Evolutionary conservation across 2,888 invertebrate genomes (phyloP).

Genomic region (Campopleginae sp.): DNA sequence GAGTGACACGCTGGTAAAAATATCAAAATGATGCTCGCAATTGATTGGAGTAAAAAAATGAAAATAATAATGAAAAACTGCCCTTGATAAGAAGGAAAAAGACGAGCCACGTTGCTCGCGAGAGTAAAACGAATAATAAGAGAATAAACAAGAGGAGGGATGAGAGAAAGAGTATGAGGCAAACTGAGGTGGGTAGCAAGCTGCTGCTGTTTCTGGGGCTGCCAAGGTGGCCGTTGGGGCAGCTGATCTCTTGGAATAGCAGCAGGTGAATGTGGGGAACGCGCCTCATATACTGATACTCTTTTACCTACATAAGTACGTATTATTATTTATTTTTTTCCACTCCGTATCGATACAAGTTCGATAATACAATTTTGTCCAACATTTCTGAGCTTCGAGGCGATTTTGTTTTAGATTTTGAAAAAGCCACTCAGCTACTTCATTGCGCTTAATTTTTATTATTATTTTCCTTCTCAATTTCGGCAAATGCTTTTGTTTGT

Average conservation of each 20-base stretch:
- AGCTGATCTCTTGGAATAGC: slow-evolving; percentile 83
- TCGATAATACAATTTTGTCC: not conserved
- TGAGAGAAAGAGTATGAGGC: slow-evolving; percentile 72
- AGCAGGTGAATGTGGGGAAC: slow-evolving; percentile 83
- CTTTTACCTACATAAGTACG: slow-evolving; percentile 11
- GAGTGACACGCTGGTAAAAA: not conserved
- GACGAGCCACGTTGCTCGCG: slow-evolving; percentile 33
- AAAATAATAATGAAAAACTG: slow-evolving; percentile 20
- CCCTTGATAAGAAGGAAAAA: slow-evolving; percentile 51
- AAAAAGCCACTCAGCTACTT: not conserved
- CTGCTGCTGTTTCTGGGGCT: slow-evolving; percentile 73
- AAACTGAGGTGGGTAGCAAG: slow-evolving; percentile 78
- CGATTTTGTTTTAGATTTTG: not conserved
- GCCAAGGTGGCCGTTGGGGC: slow-evolving; percentile 83
- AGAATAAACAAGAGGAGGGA: slow-evolving; percentile 60
- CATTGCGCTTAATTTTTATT: not conserved
- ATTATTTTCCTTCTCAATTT: not conserved
- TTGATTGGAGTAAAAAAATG: not conserved
- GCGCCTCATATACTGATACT: slow-evolving; percentile 56
- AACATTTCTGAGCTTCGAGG: not conserved
- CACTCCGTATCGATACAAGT: not conserved
- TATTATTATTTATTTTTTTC: slow-evolving; percentile 23
- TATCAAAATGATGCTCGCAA: not conserved
- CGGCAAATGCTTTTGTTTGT: not conserved
- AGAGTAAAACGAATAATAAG: slow-evolving; percentile 40